Base-by-base conservation (phyloP, 2,888 invertebrate species). In the Dorcus parallelipipedus region DNA sequence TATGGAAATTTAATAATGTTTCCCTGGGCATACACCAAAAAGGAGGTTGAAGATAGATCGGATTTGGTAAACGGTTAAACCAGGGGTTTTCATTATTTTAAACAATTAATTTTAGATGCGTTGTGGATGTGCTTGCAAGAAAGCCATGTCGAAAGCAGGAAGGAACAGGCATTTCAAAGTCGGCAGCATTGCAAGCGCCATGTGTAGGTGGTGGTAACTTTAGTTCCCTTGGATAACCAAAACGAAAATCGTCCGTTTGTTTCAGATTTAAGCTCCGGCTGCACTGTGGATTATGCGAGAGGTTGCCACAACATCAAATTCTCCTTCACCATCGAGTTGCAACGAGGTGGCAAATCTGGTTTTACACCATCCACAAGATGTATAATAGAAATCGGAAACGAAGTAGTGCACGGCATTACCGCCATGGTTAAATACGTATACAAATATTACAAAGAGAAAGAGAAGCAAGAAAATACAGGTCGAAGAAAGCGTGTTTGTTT, bases 1-100 rank as follows among this genome's bases (percentile, higher is more conserved):
- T 66, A 58, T 39, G 70, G 70, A 23, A 65, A 64, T 52, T 52
- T 64, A 9, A 69, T 70, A 14, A 52, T 70, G 62, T 69, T 61
- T 58, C 70, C 70, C 3, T 70, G 69, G 68, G 65, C 65, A 2
- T 67, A 59, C 23, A 69, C 63, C 3, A 61, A 51, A 33, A 40
- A 57, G 17, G 47, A 47, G 7, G 9, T 61, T 26, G 33, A 52
- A 1, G 69, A 70, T 49, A 40, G 49, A 20, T 14, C 55, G 0
- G 62, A 64, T 39, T 58, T 69, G 59, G 67, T 69, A 59, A 60
- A 45, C 17, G 10, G 10, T 10, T 10, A 7, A 45, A 4, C 8
- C 14, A 1, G 2, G 6, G 17, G 5, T 7, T 42, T 20, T 2
- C 23, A 23, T 51, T 33, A 5, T 53, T 20, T 9, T 3, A 17